Evolutionary conservation across 2,797 vertebrate genomes (phyloP), one percentile per base, ranked within the genome.

Genomic region (Staurois parvus): DNA sequence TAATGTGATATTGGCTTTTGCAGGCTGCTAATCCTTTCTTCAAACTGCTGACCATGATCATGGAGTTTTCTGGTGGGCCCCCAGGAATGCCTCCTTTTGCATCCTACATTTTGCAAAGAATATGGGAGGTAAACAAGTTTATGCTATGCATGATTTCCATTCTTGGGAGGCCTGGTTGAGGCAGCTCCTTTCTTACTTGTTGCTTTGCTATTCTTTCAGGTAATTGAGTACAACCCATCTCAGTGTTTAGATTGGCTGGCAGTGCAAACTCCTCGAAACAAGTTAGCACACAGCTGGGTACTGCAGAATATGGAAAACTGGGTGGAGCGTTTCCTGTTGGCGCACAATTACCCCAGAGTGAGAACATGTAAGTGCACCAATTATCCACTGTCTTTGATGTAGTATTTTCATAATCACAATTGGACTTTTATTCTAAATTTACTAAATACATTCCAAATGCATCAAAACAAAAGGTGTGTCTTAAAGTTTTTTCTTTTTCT

Each of bases 221-320:
- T 99, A 90, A 99, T 99, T 62, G 98, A 99, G 92, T 99, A 99
- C 89, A 99, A 99, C 91, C 98, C 98, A 26, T 99, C 98, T 12
- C 98, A 99, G 92, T 99, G 98, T 92, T 94, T 99, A 92, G 98
- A 99, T 87, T 99, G 98, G 98, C 90, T 99, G 91, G 98, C 98
- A 7, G 97, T 99, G 11, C 98, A 99, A 91, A 99, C 98, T 0
- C 98, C 98, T 69, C 95, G 98, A 84, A 99, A 99, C 92, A 99
- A 99, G 76, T 94, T 99, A 72, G 98, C 98, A 68, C 98, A 99
- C 93, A 99, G 98, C 93, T 99, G 98, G 98, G 98, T 99, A 29
- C 94, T 99, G 89, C 98, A 99, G 93, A 99, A 99, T 93, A 99
- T 99, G 98, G 98, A 99, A 89, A 99, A 97, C 94, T 99, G 98